Base-by-base conservation (phyloP, 2,113 vertebrate species). In the Scytalopus superciliaris region DNA sequence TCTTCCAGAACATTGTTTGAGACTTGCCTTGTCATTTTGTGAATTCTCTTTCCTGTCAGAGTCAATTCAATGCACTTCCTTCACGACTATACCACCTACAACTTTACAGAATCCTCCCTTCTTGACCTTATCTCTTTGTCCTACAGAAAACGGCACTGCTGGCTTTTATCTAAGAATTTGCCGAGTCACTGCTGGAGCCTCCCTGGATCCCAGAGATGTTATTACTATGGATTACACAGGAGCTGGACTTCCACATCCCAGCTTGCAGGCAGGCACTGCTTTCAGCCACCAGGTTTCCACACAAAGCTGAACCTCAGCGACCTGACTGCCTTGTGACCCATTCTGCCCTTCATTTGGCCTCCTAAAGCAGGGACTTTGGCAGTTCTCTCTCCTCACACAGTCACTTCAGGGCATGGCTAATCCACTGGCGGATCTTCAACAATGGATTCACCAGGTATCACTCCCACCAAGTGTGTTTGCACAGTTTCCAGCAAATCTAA, bases 341-440 rank as follows among this genome's bases (percentile, higher is more conserved):
- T 42, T 16, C 16, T 56, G 12, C 10, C 40, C 27, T 69, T 35
- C 16, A 18, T 3, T 10, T 37, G 39, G 31, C 33, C 49, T 40
- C 67, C 73, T 16, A 17, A 17, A 64, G 31, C n/a, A 83, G 49
- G 12, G 88, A 6, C 30, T 28, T 22, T 17, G 42, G 28, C 28
- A 52, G 40, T 0, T 64, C 31, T 19, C 52, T 42, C 27, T 39
- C 24, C 53, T 60, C n/a, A 50, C 3, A 16, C 47, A 67, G 28
- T 0, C 0, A 42, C 17, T 4, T 19, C 35, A 64, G 53, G 14
- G 6, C 55, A 31, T 1, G 53, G 67, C 55, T 37, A 33, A 56
- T 21, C 40, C 44, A 14, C 14, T 47, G 55, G 5, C 21, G 68
- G 23, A 55, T 17, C 18, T 92, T 68, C 70, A 80, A 78, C n/a